Base-by-base conservation (phyloP, 2,113 vertebrate genomes). In the Lamprotornis superbus region DNA sequence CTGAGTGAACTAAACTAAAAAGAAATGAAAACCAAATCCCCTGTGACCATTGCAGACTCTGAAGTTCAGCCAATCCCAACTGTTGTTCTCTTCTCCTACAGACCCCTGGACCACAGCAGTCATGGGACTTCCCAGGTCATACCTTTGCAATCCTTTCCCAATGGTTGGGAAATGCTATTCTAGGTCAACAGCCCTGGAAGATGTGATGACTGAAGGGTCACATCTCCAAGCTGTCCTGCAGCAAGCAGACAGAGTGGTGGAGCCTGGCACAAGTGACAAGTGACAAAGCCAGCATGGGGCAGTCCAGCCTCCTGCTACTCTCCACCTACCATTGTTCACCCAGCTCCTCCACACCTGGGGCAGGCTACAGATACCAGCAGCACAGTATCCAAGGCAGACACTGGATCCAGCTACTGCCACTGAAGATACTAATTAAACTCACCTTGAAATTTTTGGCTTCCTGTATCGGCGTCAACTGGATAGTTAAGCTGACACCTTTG, bases 271-370 rank as follows among this genome's bases (percentile, higher is more conserved):
- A 52, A 88, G 21, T 2, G 2, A n/a, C 68, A 93, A 49, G 39
- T 2, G 2, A n/a, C 68, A 93, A 49, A 39, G 33, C 33, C 50
- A 78, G 15, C 0, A 0, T 12, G 0, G 0, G 31, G 23, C 6
- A 1, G 68, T 18, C 24, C 59, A 77, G 77, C 31, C 46, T 84
- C 60, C 53, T 31, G 17, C 21, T 50, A 40, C 27, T 24, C n/a
- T 87, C 31, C 42, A 57, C 23, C 39, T 55, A 30, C 55, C 55
- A 49, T 7, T 3, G 0, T 15, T 57, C 0, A 1, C 7, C 15
- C 25, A 70, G n/a, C 39, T 89, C 50, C 77, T 82, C 42, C 3
- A 3, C 22, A 64, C 15, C 15, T 0, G 0, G 7, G 30, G 31
- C 7, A 2, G 60, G 64, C 79, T 60, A 60, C 1, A 1, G 25